These are phyloP conservation scores for Artibeus lituratus DNA, from an alignment of 2,797 vertebrate genomes.

Conservation along the genomic window DNA sequence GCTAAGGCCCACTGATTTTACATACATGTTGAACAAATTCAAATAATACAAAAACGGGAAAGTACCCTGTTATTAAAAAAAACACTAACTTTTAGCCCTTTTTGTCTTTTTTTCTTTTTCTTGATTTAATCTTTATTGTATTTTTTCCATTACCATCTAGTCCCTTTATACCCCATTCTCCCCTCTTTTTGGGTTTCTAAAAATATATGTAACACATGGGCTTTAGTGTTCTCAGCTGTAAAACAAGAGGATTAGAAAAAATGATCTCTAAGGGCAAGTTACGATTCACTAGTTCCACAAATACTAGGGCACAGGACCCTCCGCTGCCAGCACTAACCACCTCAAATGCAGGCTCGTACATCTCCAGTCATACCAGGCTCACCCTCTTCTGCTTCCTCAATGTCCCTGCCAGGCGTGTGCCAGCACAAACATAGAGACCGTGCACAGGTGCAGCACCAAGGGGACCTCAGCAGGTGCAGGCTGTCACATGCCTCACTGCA, in stretches of 20 bases:
- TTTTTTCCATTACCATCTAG: not conserved
- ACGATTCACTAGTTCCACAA: not conserved
- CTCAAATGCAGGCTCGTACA: not conserved
- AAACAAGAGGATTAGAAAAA: not conserved
- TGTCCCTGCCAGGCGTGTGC: not conserved
- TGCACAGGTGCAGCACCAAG: not conserved
- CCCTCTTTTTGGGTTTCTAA: not conserved
- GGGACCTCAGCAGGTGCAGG: not conserved
- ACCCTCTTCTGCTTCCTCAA: not conserved
- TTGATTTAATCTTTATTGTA: not conserved
- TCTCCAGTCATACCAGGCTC: not conserved
- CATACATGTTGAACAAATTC: not conserved
- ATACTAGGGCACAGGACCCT: not conserved
- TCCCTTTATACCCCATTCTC: not conserved
- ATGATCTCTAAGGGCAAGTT: not conserved
- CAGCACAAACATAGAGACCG: not conserved
- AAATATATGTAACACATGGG: not conserved
- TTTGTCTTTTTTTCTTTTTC: not conserved
- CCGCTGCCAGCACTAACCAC: not conserved
- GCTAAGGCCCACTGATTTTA: not conserved
- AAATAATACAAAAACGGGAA: not conserved
- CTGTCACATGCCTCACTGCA: not conserved
- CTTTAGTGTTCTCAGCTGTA: not conserved
- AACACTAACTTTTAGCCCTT: not conserved
- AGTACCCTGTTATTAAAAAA: not conserved